Evolutionary conservation across 2,113 vertebrate species (phyloP).

Genomic region (Cebus imitator): DNA sequence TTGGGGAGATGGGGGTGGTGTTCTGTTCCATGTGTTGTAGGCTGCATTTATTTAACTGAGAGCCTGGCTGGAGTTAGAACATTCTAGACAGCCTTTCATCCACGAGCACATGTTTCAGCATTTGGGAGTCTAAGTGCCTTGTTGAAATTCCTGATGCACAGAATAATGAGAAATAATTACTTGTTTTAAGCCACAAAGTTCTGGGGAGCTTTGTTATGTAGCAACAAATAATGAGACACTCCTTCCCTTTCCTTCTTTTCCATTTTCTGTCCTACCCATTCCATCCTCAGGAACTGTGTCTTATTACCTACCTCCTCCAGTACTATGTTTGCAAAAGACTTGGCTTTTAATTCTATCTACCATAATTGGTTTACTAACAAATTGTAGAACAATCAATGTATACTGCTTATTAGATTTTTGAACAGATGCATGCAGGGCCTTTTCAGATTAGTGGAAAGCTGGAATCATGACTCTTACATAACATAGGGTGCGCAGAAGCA

Average conservation of each 20-base stretch:
- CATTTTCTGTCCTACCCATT: background rate
- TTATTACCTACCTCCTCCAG: background rate
- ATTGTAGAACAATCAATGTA: background rate
- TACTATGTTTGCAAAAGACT: background rate
- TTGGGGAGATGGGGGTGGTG: background rate
- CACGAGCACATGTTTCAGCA: background rate
- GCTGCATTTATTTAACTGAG: background rate
- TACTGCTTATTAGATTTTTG: background rate
- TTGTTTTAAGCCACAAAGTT: constrained; percentile 23
- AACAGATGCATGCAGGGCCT: background rate
- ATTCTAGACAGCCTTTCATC: background rate
- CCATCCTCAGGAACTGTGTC: background rate
- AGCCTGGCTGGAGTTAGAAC: background rate
- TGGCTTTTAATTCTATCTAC: constrained; percentile 21
- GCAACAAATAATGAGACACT: background rate
- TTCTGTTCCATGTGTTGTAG: background rate
- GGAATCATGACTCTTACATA: background rate
- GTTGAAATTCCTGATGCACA: background rate
- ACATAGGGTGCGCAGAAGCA: background rate
- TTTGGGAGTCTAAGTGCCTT: background rate
- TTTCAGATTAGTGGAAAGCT: background rate
- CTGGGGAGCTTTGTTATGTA: background rate
- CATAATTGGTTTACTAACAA: background rate
- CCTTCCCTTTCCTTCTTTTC: constrained; percentile 5
- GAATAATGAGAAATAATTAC: constrained; percentile 30